Evolutionary conservation across 1,140 invertebrate species (phyloP), one percentile per base, ranked within the genome.

Genomic region (Drosophila ambigua): DNA sequence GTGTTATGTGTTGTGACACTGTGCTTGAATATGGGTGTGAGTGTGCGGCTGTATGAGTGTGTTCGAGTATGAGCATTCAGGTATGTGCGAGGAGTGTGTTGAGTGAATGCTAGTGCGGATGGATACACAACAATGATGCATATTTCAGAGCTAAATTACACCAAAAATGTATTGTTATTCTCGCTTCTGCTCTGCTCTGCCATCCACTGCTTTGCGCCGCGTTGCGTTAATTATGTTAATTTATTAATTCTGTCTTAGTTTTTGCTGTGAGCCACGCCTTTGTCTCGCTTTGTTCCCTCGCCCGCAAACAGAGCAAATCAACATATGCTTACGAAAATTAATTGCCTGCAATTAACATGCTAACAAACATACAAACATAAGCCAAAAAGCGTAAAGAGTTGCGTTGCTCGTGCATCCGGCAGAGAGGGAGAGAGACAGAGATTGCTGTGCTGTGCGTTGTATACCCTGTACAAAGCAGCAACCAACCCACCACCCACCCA

Each of bases 191-290:
- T 11, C 8, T 3, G 0, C 31, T 39, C 9, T 11, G 9, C 35
- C 5, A 9, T 11, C 4, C 35, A 11, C 35, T 39, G 11, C 35
- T 39, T 39, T 39, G 35, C 11, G 50, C 13, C 13, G 35, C 11
- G 50, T 39, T 39, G 35, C 11, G 54, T 64, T 78, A 78, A 85
- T 80, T 84, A 77, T 85, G 80, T 61, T 80, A 85, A 84, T 84
- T 85, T 72, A 68, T 72, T 85, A 80, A 81, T 81, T 77, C 77
- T 82, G 54, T 54, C 80, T 79, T 76, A 79, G 60, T 79, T 82
- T 76, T 52, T 16, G 53, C 45, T 57, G 13, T 5, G 11, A 44
- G 4, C 11, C 41, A 44, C 41, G 15, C 41, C n/a, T 45, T 45
- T 4, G 44, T 45, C 43, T 11, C 44, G n/a, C 44, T 45, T n/a